A percentile compares a stretch with the other conserved stretches of the same genome.
These are phyloP conservation scores for Semicossyphus pulcher DNA, from an alignment of 2,113 vertebrate genomes.

Conservation along the genomic window DNA sequence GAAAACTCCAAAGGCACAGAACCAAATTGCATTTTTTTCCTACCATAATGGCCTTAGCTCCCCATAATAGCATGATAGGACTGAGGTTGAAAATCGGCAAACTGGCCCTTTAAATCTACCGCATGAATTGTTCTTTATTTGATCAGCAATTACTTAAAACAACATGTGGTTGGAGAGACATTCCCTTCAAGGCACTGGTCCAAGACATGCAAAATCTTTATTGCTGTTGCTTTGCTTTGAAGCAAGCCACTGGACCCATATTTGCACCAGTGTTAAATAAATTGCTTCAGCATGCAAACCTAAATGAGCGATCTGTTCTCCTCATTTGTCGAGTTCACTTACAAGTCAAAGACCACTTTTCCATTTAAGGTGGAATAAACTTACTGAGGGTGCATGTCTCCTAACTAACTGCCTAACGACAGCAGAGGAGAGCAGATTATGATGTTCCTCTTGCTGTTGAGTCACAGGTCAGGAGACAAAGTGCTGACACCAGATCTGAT, in stretches of 20 bases:
- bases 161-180: not conserved
- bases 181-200: not conserved
- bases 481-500: not conserved
- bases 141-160: not conserved
- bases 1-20: no score
- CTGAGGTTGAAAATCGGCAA: no score
- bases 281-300: slow-evolving; percentile 1
- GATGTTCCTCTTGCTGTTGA: not conserved
- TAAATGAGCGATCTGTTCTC: slow-evolving; percentile 1
- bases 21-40: no score
- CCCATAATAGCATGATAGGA: no score
- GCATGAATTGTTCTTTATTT: not conserved
- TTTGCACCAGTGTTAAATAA: no score
- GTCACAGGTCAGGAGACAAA: not conserved
- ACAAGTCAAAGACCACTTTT: not conserved
- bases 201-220: not conserved
- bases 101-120: not conserved
- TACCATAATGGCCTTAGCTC: no score
- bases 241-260: not conserved
- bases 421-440: slow-evolving; percentile 1
- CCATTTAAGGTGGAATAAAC: not conserved
- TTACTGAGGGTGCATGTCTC: not conserved
- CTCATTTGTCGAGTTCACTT: no score
- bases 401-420: not conserved
- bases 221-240: not conserved